Base-by-base conservation (phyloP, 2,888 invertebrate genomes). In the Cynaeus angustus region DNA sequence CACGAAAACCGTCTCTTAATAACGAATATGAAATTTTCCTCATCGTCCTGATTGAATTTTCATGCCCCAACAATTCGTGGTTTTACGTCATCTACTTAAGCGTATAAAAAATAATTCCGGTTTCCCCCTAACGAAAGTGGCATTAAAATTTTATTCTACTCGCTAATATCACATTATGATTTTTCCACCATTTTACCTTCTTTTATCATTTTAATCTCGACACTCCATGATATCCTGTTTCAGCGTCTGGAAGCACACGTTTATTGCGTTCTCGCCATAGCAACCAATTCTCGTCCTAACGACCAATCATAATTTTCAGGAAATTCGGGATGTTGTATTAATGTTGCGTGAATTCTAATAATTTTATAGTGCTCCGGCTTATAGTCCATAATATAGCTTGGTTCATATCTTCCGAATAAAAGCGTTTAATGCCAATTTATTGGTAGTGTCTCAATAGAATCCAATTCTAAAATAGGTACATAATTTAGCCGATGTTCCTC, bases 211-310 rank as follows among this genome's bases (percentile, higher is more conserved):
- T 50, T 50, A 50, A 50, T 26, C 28, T 28, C 21, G 26, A 58
- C 12, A 58, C 30, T 13, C 45, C 28, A 28, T 58, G 58, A 12
- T 45, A 58, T 58, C 58, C 45, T 53, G 53, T 53, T 53, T 53
- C 37, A 45, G 58, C 43, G 38, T 45, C 58, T 16, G 43, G 58
- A 58, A 45, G 58, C 48, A 50, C 14, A 50, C 53, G 53, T 7
- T 61, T 61, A 61, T 48, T 48, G 12, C 45, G 37, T 52, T 37
- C 13, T 53, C 28, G 33, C 46, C 55, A 65, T 61, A 33, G 61
- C 46, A 61, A 61, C 58, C 58, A 13, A 28, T 21, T 14, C 14
- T 26, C 52, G 52, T 30, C 52, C 28, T 28, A n/a, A 13, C 46
- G 14, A 53, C 56, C 33, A 13, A 56, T 26, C 41, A 12, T 56